phyloP scores from a whole-genome alignment of 2,797 vertebrate species.

The Spinibarbus caldwelli region DNA sequence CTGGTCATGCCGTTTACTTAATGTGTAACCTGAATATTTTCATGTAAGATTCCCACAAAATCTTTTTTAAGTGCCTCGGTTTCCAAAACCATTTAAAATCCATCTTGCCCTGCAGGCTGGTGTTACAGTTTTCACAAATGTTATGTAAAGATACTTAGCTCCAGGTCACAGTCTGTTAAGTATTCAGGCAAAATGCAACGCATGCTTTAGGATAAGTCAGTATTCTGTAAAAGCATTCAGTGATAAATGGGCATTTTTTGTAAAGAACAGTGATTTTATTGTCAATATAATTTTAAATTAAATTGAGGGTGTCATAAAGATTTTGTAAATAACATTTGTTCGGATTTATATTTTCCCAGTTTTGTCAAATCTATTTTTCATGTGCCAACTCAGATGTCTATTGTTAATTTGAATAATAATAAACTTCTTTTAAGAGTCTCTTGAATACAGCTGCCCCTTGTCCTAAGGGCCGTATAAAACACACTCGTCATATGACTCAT shows the following conservation, averaged over 20 bases:
- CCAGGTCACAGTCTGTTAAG: constrained; percentile 2
- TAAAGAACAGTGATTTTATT: not conserved
- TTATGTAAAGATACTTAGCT: not conserved
- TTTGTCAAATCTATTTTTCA: constrained; percentile 20
- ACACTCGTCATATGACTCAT: not conserved
- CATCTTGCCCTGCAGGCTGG: not conserved
- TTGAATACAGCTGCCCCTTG: constrained; percentile 21
- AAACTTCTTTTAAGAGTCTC: not conserved
- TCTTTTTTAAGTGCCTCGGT: not conserved
- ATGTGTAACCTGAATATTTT: not conserved
- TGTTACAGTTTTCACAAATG: not conserved
- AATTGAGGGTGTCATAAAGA: not conserved
- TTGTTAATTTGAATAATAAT: constrained; percentile 31
- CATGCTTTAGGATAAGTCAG: too few species aligned
- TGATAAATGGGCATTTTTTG: not conserved
- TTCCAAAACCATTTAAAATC: not conserved
- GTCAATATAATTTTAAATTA: not conserved
- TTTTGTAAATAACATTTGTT: constrained; percentile 13
- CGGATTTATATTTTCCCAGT: not conserved
- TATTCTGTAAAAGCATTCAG: not conserved
- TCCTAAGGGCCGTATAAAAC: constrained; percentile 9
- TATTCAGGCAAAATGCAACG: not conserved
- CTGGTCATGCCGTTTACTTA: not conserved
- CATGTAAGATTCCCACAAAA: not conserved
- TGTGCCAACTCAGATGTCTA: not conserved